Evolutionary conservation across 2,113 vertebrate genomes (phyloP), one percentile per base, ranked within the genome.

Genomic region (Epinephelus moara): DNA sequence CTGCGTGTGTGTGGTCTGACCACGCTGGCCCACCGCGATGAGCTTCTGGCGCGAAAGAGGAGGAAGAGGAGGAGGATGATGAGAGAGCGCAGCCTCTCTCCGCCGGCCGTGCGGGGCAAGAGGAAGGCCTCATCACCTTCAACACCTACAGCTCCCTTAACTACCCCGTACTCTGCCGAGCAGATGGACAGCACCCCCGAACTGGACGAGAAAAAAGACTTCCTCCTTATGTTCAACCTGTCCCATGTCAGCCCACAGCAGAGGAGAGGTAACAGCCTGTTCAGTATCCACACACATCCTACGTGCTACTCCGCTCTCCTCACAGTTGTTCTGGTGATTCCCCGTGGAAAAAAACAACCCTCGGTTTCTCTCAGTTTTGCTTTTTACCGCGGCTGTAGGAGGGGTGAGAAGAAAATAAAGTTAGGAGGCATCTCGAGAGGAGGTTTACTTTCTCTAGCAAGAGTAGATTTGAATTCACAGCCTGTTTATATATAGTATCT

Each of bases 121-220:
- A 96, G 96, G 52, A 97, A 95, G 86, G 94, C 95, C 21, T 37
- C 76, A 0, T 95, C 91, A 60, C 85, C 85, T 66, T 53, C 86
- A 45, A 53, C 85, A 45, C 84, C 84, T 57, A 53, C 96, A 1
- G 86, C 96, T 52, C 95, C 93, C 0, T 96, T 99, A 81, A 96
- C 95, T 63, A 99, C 97, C 6, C 96, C 96, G 78, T 99, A 97
- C 88, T 98, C 97, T 69, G 96, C 98, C 0, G 97, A 98, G 6
- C 97, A 99, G 81, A 98, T 99, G 97, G 97, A 99, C 96, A 95
- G 93, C 91, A 95, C 95, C 82, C 97, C 98, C 23, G 95, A 98
- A 92, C 96, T 99, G 17, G 96, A 97, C 85, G 97, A 98, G 93
- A 99, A 99, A 91, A 99, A 97, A 42, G 95, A 96, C 87, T 99